Evolutionary conservation across 2,113 vertebrate species (phyloP).

Genomic region (Mormyrus iriodes): DNA sequence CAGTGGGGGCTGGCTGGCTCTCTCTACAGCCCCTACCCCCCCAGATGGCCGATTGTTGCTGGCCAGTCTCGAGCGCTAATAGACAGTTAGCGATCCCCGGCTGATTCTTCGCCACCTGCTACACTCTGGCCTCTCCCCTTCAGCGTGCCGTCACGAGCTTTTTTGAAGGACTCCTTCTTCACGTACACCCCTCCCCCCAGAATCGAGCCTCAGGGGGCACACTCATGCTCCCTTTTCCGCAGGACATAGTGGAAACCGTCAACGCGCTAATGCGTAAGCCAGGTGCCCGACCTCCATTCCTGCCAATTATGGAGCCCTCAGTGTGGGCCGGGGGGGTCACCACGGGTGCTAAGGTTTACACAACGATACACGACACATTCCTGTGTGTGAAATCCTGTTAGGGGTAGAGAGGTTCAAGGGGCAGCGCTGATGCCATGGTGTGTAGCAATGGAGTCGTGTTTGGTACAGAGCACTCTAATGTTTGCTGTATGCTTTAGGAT

Average conservation of each 20-base stretch:
- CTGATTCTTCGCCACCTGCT: constrained; percentile 21
- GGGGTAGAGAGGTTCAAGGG: neutral
- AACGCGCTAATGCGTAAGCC: neutral
- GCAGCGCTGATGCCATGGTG: neutral
- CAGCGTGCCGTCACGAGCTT: constrained; percentile 25
- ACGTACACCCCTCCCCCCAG: constrained; percentile 18
- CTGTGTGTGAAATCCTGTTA: neutral
- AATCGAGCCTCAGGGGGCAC: constrained; percentile 5
- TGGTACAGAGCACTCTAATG: neutral
- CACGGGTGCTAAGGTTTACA: neutral
- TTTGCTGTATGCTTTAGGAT: neutral
- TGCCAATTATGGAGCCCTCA: neutral
- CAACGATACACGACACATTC: neutral
- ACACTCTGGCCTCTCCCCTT: constrained; percentile 26
- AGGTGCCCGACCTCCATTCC: no score
- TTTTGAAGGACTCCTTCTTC: constrained; percentile 28
- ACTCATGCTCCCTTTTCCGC: neutral
- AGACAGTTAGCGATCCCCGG: constrained; percentile 27
- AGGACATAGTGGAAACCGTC: neutral
- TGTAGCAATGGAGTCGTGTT: neutral
- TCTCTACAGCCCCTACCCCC: neutral
- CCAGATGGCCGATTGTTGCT: neutral
- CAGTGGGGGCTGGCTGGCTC: neutral
- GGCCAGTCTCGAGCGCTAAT: constrained; percentile 25
- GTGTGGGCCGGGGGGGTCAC: neutral